These are phyloP conservation scores for Thalpophila matura DNA, from an alignment of 2,888 invertebrate genomes.

Conservation along the genomic window DNA sequence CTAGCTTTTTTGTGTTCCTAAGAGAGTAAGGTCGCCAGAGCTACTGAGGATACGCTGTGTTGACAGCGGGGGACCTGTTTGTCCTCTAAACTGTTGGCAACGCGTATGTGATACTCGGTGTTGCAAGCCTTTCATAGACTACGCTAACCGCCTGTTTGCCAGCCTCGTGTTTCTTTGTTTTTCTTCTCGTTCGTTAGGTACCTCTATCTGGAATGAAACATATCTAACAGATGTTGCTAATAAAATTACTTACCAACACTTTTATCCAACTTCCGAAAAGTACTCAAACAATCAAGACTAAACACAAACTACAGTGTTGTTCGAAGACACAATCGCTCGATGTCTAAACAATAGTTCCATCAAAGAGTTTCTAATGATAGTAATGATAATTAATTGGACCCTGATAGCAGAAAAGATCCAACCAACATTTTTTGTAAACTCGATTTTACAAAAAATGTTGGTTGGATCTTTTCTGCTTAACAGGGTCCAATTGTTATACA, in stretches of 20 bases:
- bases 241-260: slow-evolving; percentile 2
- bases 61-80: no score
- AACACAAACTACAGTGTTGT: slow-evolving; percentile 11
- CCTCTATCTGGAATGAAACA: slow-evolving; percentile 2
- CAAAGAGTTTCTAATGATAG: neutral
- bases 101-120: no score
- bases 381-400: neutral
- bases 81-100: no score
- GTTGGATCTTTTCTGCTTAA: no score
- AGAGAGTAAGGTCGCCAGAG: no score
- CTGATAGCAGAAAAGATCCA: no score
- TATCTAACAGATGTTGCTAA: neutral
- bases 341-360: neutral
- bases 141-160: no score
- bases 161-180: slow-evolving; percentile 1
- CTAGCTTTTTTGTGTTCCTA: slow-evolving; percentile 5
- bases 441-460: no score
- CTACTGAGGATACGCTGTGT: no score
- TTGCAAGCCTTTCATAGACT: no score
- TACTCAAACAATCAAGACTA: slow-evolving; percentile 26
- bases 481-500: no score
- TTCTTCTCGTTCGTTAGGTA: neutral
- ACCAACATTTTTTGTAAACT: no score
- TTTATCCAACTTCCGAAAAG: slow-evolving; percentile 1
- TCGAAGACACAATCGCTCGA: neutral